Base-by-base conservation (phyloP, 2,113 vertebrate genomes). In the Benitochromis conjunctus region DNA sequence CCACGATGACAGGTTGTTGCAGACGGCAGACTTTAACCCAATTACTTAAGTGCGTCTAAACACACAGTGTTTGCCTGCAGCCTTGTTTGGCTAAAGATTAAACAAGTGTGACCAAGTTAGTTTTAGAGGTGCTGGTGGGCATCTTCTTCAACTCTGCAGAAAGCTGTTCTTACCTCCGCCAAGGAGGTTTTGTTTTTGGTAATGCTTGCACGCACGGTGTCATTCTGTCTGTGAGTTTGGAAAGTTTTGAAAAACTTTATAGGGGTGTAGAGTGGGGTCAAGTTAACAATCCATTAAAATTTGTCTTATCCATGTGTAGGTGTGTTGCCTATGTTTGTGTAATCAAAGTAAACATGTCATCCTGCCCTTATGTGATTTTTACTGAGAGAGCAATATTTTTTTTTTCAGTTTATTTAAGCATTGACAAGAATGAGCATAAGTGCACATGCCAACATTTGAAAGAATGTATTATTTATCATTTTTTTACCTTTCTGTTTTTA, bases 401-500 rank as follows among this genome's bases (percentile, higher is more conserved):
- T 46, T 18, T 29, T 56, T 0, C 6, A 18, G 4, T 36, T 12
- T 19, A 5, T 76, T 38, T 53, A 6, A n/a, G 5, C 38, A 10
- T 46, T 24, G n/a, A 2, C n/a, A 71, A 5, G 7, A 43, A n/a
- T 12, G 31, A 19, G 13, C 7, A 46, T 43, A 12, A 74, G 24
- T 51, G 0, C 24, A 48, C 14, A 16, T 48, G 14, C 14, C 13
- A 48, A 74, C 2, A 48, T 51, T 43, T 1, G 16, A 76, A 76
- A 51, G 16, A 76, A 38, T 51, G n/a, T 8, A 51, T 76, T 8
- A 4, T 43, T 7, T 11, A 48, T 60, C 3, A 85, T 21, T 29
- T 14, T 29, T 16, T 26, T 16, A 48, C 14, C 2, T 87, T 79
- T 43, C 51, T 81, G 24, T 89, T 90, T 83, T 11, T 80, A 99